A percentile compares a stretch with the other conserved stretches of the same genome.
Conservation (phyloP, 2,113 vertebrate species). For the Tragelaphus imberbis region DNA sequence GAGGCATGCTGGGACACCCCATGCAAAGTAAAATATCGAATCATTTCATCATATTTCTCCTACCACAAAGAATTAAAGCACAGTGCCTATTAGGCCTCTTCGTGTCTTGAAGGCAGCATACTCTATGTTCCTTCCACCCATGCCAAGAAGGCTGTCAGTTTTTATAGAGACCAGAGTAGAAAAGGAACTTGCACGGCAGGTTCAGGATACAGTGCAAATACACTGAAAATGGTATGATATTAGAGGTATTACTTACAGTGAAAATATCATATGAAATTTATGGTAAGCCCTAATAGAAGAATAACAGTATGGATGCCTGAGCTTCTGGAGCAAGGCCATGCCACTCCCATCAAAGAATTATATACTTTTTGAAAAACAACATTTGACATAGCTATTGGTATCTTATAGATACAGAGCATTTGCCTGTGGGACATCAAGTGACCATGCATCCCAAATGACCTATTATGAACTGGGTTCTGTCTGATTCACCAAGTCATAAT, state of each 20-base stretch:
- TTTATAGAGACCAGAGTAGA: not conserved
- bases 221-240: not conserved
- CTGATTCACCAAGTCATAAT: not conserved
- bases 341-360: not conserved
- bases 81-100: not conserved
- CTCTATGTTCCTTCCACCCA: not conserved
- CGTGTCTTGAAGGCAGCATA: not conserved
- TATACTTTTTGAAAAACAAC: not conserved
- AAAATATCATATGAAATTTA: not conserved
- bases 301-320: not conserved
- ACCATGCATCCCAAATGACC: not conserved
- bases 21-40: not conserved
- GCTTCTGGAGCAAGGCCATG: not conserved
- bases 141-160: not conserved
- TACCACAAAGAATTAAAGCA: not conserved
- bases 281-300: not conserved
- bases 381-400: not conserved
- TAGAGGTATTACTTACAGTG: not conserved
- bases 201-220: not conserved
- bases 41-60: not conserved
- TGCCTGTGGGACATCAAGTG: not conserved
- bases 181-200: not conserved
- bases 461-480: not conserved
- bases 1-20: not conserved
- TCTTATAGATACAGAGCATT: not conserved